These are phyloP conservation scores for Diadophis punctatus DNA, from an alignment of 2,113 vertebrate genomes.

Conservation along the genomic window DNA sequence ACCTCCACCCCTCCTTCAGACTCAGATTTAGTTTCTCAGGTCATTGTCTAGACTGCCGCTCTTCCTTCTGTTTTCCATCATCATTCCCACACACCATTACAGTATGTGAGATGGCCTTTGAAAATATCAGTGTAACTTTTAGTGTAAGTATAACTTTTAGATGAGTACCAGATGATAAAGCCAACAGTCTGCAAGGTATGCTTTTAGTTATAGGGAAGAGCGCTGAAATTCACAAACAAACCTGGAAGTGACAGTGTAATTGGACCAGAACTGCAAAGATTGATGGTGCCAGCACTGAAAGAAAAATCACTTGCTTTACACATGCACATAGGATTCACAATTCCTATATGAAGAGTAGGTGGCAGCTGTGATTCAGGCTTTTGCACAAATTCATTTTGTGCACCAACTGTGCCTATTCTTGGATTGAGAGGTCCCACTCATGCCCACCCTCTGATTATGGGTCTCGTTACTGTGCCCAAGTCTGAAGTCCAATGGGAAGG, in stretches of 20 bases:
- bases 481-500: background rate
- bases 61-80: too few relatives aligned
- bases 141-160: too few relatives aligned
- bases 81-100: too few relatives aligned
- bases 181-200: too few relatives aligned
- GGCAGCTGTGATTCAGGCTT: background rate
- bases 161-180: too few relatives aligned
- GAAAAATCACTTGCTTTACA: background rate
- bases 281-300: background rate
- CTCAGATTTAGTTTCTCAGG: too few relatives aligned
- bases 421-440: background rate
- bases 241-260: background rate
- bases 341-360: background rate
- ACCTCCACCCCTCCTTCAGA: too few relatives aligned
- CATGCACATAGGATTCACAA: background rate
- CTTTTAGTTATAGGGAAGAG: too few relatives aligned
- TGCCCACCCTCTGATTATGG: background rate
- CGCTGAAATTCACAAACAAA: too few relatives aligned
- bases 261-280: background rate
- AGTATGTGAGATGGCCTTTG: too few relatives aligned
- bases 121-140: too few relatives aligned
- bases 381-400: background rate
- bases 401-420: background rate
- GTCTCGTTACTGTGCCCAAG: background rate
- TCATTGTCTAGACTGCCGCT: too few relatives aligned